Percentiles rank a stretch among this genome's conserved stretches.
These are phyloP conservation scores for Stenichneumon culpator DNA, from an alignment of 2,888 invertebrate species.

Conservation along the genomic window DNA sequence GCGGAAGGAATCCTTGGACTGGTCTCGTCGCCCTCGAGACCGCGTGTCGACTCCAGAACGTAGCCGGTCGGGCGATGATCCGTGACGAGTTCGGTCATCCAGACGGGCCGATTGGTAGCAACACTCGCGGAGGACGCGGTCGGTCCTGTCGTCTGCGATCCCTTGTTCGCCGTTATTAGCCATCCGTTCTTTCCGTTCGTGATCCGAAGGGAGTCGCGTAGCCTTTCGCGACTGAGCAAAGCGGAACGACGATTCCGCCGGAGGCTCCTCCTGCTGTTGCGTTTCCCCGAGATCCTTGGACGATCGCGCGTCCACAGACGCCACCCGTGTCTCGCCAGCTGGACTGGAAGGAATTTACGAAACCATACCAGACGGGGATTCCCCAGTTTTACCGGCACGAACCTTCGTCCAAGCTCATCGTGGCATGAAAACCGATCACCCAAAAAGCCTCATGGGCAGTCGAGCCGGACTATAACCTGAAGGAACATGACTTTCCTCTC, in stretches of 20 bases:
- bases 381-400: not conserved
- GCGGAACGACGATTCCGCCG: conserved; percentile 25
- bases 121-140: conserved; percentile 37
- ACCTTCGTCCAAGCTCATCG: conserved; percentile 22
- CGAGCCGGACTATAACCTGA: not conserved
- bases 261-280: conserved; percentile 11
- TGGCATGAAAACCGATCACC: not conserved
- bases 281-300: conserved; percentile 25
- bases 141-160: conserved; percentile 43
- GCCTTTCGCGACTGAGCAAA: conserved; percentile 22
- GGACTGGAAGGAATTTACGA: conserved; percentile 59
- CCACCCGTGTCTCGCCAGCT: conserved; percentile 63
- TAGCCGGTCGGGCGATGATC: conserved; percentile 53
- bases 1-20: not conserved
- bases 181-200: not conserved
- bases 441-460: not conserved
- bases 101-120: conserved; percentile 9
- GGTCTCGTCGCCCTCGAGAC: conserved; percentile 8
- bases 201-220: conserved; percentile 23
- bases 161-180: conserved; percentile 45
- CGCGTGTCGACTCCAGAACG: conserved; percentile 25
- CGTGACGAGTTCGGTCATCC: conserved; percentile 25
- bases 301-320: conserved; percentile 40
- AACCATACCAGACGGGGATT: conserved; percentile 13
- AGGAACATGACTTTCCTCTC: not conserved